Conservation (phyloP, 2,888 invertebrate species). For the Eupithecia pulchellata region DNA sequence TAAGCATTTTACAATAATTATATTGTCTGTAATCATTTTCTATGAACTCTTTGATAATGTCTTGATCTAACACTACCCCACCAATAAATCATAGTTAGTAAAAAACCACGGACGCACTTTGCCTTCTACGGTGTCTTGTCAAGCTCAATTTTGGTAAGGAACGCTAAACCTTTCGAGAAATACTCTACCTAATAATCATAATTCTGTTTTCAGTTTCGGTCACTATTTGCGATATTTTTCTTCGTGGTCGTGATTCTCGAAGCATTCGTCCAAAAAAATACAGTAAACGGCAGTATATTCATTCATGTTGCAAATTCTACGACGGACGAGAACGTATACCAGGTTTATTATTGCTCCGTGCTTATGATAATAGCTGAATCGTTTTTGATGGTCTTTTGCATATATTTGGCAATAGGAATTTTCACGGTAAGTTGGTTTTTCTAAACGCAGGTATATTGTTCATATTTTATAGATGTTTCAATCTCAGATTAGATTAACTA, state of each 20-base stretch:
- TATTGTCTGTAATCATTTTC: no score
- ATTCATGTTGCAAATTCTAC: conserved; percentile 18
- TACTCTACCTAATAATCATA: not conserved
- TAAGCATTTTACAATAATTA: no score
- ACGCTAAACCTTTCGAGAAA: not conserved
- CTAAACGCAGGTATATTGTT: not conserved
- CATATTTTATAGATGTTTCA: not conserved
- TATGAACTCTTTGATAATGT: no score
- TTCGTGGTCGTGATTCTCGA: conserved; percentile 48
- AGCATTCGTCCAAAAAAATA: conserved; percentile 40
- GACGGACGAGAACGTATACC: conserved; percentile 11
- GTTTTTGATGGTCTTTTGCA: conserved; percentile 46
- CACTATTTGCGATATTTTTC: conserved; percentile 51
- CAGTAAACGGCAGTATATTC: conserved; percentile 38
- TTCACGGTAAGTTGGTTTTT: conserved; percentile 46
- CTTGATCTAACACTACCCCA: no score
- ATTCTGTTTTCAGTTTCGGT: conserved; percentile 52
- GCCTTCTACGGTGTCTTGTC: not conserved
- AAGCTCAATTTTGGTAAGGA: not conserved
- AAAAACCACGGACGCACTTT: no score
- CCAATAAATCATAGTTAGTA: no score
- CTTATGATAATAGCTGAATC: conserved; percentile 50
- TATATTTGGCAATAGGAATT: conserved; percentile 48
- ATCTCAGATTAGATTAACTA: no score
- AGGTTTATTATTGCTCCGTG: conserved; percentile 47